Conservation (phyloP, 2,797 vertebrate species). For the Oophaga sylvatica region DNA sequence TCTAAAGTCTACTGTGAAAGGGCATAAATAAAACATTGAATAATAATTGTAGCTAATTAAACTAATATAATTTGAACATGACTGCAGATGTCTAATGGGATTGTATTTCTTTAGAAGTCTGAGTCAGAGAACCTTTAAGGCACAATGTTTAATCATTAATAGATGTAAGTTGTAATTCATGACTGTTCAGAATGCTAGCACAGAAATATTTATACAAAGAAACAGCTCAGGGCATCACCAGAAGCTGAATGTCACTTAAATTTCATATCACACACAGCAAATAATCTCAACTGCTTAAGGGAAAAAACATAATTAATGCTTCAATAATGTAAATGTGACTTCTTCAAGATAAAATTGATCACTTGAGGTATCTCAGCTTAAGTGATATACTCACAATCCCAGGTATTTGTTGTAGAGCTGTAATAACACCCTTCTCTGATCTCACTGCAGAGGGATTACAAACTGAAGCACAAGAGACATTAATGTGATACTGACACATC, state of each 20-base stretch:
- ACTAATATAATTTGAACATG: constrained; percentile 41
- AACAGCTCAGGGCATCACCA: constrained; percentile 33
- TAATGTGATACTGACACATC: too few relatives aligned
- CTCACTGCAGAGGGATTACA: too few relatives aligned
- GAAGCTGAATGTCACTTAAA: constrained; percentile 40
- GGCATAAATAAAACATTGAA: constrained; percentile 36
- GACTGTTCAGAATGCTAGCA: constrained; percentile 26
- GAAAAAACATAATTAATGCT: constrained; percentile 26
- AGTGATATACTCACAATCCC: not conserved
- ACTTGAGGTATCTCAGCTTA: not conserved
- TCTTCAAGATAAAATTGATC: not conserved
- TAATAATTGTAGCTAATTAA: constrained; percentile 45
- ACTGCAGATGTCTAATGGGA: constrained; percentile 24
- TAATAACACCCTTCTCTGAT: not conserved
- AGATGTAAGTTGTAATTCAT: constrained; percentile 31
- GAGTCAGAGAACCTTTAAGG: constrained; percentile 41
- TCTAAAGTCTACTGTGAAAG: not conserved
- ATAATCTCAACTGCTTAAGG: constrained; percentile 16
- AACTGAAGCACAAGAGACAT: too few relatives aligned
- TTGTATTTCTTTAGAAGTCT: constrained; percentile 32
- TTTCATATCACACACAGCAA: constrained; percentile 25
- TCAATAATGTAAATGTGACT: constrained; percentile 11
- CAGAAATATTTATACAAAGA: constrained; percentile 28
- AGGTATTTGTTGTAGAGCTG: not conserved
- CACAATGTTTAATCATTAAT: constrained; percentile 52